These are phyloP conservation scores for Stenolophus ochropezus DNA, from an alignment of 2,888 invertebrate species.

Conservation along the genomic window DNA sequence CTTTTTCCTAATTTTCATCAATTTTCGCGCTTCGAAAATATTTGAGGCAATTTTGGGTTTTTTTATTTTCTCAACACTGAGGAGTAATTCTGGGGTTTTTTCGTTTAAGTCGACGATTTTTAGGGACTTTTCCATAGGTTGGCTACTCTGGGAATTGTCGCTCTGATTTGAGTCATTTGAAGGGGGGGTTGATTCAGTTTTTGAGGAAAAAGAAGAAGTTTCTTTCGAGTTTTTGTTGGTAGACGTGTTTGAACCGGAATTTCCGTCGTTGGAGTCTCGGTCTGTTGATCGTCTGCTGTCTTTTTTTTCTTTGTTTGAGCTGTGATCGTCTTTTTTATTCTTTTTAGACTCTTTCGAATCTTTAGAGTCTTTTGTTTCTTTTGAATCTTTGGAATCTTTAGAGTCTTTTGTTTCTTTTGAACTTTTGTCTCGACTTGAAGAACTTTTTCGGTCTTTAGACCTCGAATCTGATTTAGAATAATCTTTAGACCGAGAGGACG, in stretches of 20 bases:
- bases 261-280: constrained; percentile 86
- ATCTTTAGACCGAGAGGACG: constrained; percentile 59
- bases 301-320: constrained; percentile 79
- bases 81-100: neutral
- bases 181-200: constrained; percentile 62
- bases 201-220: neutral
- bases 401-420: constrained; percentile 66
- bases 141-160: constrained; percentile 62
- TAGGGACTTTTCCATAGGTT: constrained; percentile 6
- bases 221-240: constrained; percentile 67
- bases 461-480: constrained; percentile 51
- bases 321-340: constrained; percentile 83
- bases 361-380: constrained; percentile 73
- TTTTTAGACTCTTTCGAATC: constrained; percentile 73
- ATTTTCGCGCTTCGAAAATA: constrained; percentile 79
- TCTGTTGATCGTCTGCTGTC: constrained; percentile 84
- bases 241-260: constrained; percentile 71
- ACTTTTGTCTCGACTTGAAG: constrained; percentile 63
- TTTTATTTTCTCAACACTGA: constrained; percentile 68
- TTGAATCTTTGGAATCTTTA: constrained; percentile 71
- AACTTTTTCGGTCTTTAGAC: constrained; percentile 37
- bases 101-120: neutral
- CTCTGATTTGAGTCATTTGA: constrained; percentile 70
- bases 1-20: constrained; percentile 81
- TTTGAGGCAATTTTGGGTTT: constrained; percentile 83